Evolutionary conservation across 2,888 invertebrate genomes (phyloP).

Genomic region (Lagria hirta): DNA sequence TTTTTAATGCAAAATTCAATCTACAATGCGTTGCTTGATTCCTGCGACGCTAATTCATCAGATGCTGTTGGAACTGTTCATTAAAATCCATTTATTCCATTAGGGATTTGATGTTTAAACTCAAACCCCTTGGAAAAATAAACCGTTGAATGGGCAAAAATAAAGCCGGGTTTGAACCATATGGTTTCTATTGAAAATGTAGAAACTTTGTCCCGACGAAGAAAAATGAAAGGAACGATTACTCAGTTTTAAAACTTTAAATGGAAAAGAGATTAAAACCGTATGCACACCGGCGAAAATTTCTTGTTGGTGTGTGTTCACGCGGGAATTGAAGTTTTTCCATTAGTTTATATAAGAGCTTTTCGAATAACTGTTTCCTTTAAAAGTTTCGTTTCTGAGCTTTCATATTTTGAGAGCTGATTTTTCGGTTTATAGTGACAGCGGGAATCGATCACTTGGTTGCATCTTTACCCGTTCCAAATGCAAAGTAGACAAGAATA

Average conservation of each 20-base stretch:
- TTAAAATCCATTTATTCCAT: conserved; percentile 18
- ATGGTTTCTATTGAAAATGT: neutral
- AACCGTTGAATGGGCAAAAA: conserved; percentile 11
- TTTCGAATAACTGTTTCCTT: conserved; percentile 33
- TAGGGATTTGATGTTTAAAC: conserved; percentile 1
- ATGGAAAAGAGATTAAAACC: conserved; percentile 23
- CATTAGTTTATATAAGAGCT: conserved; percentile 28
- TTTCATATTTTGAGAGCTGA: conserved; percentile 31
- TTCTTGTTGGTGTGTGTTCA: conserved; percentile 23
- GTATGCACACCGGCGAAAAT: conserved; percentile 19
- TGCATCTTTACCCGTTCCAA: conserved; percentile 14
- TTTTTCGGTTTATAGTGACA: too few relatives aligned
- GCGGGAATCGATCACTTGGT: conserved; percentile 31
- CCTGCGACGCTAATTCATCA: conserved; percentile 17
- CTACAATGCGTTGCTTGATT: conserved; percentile 14
- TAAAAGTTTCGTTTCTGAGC: conserved; percentile 24
- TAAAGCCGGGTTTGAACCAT: neutral
- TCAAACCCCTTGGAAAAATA: conserved; percentile 3
- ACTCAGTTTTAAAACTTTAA: conserved; percentile 16
- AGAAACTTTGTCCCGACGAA: too few relatives aligned
- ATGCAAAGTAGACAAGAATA: conserved; percentile 30
- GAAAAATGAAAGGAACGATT: conserved; percentile 13
- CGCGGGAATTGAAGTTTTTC: conserved; percentile 26
- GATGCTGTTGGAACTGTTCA: conserved; percentile 14
- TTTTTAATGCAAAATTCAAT: conserved; percentile 7